These are phyloP conservation scores for Dromaius novaehollandiae DNA, from an alignment of 2,113 vertebrate species.

Conservation along the genomic window DNA sequence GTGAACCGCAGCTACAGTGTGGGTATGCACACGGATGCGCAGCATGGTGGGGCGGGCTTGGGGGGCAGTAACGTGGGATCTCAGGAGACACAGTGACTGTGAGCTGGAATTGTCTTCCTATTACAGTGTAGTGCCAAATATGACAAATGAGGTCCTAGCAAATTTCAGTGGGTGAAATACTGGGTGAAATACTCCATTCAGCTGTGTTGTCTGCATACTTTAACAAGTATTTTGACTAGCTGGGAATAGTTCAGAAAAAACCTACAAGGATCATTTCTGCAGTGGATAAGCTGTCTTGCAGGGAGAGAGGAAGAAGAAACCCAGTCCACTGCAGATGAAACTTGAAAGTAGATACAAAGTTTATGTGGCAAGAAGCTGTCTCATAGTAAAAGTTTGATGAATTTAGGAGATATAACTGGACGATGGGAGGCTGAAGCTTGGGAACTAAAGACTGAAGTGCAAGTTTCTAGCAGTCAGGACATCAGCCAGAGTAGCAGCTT, in stretches of 20 bases:
- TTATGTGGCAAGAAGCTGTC: neutral
- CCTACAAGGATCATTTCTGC: neutral
- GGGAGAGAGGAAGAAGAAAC: neutral
- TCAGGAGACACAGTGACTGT: neutral
- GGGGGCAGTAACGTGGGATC: rapidly evolving
- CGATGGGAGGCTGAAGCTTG: neutral
- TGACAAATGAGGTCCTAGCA: neutral
- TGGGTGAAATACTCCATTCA: neutral
- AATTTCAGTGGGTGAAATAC: neutral
- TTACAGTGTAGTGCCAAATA: neutral
- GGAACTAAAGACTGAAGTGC: neutral
- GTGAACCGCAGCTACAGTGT: neutral
- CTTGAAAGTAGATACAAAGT: neutral
- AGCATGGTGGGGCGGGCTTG: rapidly evolving
- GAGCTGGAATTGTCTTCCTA: neutral
- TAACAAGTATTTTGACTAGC: neutral
- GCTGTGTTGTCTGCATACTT: rapidly evolving
- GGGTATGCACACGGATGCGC: neutral
- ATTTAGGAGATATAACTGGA: neutral
- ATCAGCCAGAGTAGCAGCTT: neutral
- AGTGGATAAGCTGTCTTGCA: neutral
- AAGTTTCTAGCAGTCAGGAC: neutral
- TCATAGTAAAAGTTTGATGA: neutral
- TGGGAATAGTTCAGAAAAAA: neutral
- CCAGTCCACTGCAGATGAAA: neutral